Base-by-base conservation (phyloP, 2,888 invertebrate species). In the Leucophenga montana region DNA sequence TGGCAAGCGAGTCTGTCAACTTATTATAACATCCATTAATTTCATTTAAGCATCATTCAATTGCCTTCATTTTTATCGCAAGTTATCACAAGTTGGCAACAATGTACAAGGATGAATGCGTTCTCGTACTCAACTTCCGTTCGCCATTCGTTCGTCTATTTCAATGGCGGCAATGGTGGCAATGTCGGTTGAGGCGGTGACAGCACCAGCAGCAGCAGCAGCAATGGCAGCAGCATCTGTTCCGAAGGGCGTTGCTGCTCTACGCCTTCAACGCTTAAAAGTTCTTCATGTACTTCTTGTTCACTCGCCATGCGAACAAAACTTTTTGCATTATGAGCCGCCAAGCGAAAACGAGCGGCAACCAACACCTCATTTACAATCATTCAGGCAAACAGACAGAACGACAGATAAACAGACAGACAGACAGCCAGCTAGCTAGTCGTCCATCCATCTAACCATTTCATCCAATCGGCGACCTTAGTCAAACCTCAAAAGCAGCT, bases 11-110 rank as follows among this genome's bases (percentile, higher is more conserved):
- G 75, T 78, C 81, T 83, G 85, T 80, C 85, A 85, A 85, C 78
- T 85, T 83, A 79, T 85, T 83, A 79, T 73, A 80, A 83, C 82
- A 85, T 82, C 77, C 85, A 85, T 86, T 86, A 84, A 85, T 86
- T 85, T 85, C 74, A 85, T 85, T 86, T 84, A 78, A 78, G 76
- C 79, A 78, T 77, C 77, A 86, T 86, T 85, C 85, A 82, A 85
- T 85, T 86, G 85, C 85, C 78, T 83, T 79, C 78, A 77, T 77
- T 77, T 85, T 76, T 75, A 77, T 80, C 78, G 75, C 73, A 80
- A 82, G 75, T 81, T 82, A 80, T 84, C 85, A 75, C 77, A 75
- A 79, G 76, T 81, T 71, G 72, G 61, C 73, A 77, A 73, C 76
- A 77, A 76, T 72, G 71, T 64, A 57, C 66, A 68, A 62, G 70